Evolutionary conservation across 37 sponge, comb jelly and placozoan genomes (phyloP).

Genomic region (Oscarella lobularis): DNA sequence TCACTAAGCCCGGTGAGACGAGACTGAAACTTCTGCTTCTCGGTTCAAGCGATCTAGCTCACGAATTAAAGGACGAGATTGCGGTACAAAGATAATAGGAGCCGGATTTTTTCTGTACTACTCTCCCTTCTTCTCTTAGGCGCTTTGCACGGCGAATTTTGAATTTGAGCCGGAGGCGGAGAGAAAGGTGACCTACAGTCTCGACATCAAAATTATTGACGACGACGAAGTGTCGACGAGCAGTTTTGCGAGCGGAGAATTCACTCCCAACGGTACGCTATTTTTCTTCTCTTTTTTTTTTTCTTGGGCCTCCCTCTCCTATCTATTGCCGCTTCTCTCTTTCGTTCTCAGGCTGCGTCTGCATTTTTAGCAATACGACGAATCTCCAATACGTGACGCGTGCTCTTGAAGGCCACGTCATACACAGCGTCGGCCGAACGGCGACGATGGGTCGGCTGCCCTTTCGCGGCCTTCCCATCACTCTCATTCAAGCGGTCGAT

Average conservation of each 20-base stretch:
- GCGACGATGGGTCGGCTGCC: background rate
- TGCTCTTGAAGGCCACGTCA: background rate
- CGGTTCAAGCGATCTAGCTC: background rate
- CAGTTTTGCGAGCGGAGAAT: background rate
- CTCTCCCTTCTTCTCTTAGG: too few relatives aligned
- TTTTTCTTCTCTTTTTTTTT: too few relatives aligned
- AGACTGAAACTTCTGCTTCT: background rate
- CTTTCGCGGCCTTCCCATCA: background rate
- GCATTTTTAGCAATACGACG: background rate
- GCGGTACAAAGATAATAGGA: too few relatives aligned
- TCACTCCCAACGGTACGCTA: background rate
- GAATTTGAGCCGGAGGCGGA: too few relatives aligned
- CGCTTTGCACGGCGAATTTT: too few relatives aligned
- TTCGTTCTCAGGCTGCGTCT: background rate
- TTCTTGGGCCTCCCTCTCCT: too few relatives aligned
- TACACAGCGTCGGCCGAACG: background rate
- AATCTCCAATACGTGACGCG: background rate
- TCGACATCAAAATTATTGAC: background rate
- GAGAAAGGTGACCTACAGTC: background rate
- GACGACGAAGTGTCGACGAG: background rate
- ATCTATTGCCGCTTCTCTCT: too few relatives aligned
- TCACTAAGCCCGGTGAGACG: background rate
- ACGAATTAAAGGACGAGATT: background rate
- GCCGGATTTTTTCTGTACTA: too few relatives aligned
- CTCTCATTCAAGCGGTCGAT: slow-evolving; percentile 1